Evolutionary conservation across 2,797 vertebrate species (phyloP), one percentile per base, ranked within the genome.

Genomic region (Danio albolineatus): DNA sequence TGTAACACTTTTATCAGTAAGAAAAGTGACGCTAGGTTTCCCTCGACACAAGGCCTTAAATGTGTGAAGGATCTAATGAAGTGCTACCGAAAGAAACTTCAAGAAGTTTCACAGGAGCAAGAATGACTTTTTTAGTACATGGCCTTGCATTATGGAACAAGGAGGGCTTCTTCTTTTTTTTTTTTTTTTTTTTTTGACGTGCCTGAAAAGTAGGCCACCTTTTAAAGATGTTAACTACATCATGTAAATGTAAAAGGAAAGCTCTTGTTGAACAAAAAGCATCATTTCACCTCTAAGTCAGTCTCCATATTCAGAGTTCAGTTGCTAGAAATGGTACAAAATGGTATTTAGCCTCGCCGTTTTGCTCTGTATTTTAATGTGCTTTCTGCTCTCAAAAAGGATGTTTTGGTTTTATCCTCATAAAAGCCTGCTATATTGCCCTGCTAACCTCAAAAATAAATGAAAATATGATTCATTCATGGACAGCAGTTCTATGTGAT

Each of bases 51-150:
- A n/a, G 10, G 53, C 51, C 16, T 44, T 36, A 38, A 77, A 21
- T 69, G 53, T 59, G 64, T 57, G 7, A 49, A 57, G 36, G 43
- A 77, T 69, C 75, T 69, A 59, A 77, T 77, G n/a, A 67, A 59
- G 64, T 57, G 21, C 43, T 59, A 14, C 28, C 56, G 53, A 48
- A 57, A 66, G 10, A 39, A 14, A 36, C 16, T 39, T 74, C 4
- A 14, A 28, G 61, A 67, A 66, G 41, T 76, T 76, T n/a, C 10
- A 56, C 4, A 57, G 56, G 13, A 57, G 21, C 62, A 66, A 44
- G 62, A 56, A 56, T 56, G 0, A 17, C 2, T 5, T 57, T 66
- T 76, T 43, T 28, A 14, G 62, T 44, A 57, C 16, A 57, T 48
- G 41, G 51, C 43, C 28, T 59, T 69, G 75, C 16, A 12, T 66